A percentile compares a stretch with the other conserved stretches of the same genome.
phyloP scores from a whole-genome alignment of 2,797 vertebrate species.

The Aviceda cuculoides region DNA sequence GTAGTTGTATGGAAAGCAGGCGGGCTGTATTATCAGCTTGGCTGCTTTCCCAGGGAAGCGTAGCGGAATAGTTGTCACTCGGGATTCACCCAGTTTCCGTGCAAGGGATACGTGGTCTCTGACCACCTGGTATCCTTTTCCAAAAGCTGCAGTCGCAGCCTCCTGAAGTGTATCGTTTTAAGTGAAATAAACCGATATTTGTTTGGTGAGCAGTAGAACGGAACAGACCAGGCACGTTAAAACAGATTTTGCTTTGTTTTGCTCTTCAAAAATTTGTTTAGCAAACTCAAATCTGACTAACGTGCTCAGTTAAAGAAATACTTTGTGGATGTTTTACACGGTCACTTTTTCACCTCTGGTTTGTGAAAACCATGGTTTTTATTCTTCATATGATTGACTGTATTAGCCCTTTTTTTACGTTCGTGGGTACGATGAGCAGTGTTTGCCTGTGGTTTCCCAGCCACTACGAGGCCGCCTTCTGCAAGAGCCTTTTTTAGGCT shows the following conservation, averaged over 20 bases:
- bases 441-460: not conserved
- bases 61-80: not conserved
- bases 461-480: not conserved
- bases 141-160: not conserved
- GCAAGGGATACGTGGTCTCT: not conserved
- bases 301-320: not conserved
- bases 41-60: slow-evolving; percentile 5
- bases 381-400: not conserved
- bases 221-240: not conserved
- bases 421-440: not conserved
- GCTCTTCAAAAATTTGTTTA: not conserved
- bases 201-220: not conserved
- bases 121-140: not conserved
- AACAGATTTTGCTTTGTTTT: not conserved
- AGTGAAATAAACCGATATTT: not conserved
- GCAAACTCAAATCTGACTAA: not conserved
- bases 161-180: not conserved
- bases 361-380: not conserved
- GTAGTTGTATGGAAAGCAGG: not conserved
- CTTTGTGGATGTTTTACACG: not conserved
- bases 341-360: not conserved
- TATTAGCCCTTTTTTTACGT: not conserved
- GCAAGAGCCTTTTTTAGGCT: not conserved
- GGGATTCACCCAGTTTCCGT: not conserved
- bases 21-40: not conserved